phyloP scores from a whole-genome alignment of 2,113 vertebrate genomes.

The Phaethon lepturus region DNA sequence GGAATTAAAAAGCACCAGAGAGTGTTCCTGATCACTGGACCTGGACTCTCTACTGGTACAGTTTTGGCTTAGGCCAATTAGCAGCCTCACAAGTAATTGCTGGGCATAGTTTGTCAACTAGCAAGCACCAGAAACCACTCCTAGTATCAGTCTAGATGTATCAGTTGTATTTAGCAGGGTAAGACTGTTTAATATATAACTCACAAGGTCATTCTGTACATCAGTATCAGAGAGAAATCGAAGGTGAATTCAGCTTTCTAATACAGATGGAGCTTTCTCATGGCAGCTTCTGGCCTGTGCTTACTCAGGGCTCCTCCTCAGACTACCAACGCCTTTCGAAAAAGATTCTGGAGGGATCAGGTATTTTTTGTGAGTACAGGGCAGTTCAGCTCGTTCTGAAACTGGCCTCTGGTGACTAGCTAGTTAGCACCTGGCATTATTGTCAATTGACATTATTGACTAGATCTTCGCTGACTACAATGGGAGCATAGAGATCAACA shows the following conservation, averaged over 20 bases:
- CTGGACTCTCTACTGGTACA: not conserved
- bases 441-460: no score
- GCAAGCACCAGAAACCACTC: not conserved
- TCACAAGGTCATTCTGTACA: not conserved
- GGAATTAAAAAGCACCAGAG: not conserved
- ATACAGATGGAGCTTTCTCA: not conserved
- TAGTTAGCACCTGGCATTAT: not conserved
- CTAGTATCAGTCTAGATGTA: not conserved
- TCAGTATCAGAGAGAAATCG: not conserved
- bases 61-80: not conserved
- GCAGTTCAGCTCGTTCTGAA: not conserved
- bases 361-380: not conserved
- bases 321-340: not conserved
- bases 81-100: not conserved
- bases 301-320: not conserved
- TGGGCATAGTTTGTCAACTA: not conserved
- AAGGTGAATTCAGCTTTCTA: not conserved
- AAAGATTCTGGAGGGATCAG: not conserved
- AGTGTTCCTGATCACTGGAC: not conserved
- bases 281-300: not conserved
- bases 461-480: not conserved
- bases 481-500: not conserved
- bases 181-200: not conserved
- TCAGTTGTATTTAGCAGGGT: not conserved
- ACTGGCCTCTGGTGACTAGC: not conserved